Conservation (phyloP, 2,113 vertebrate species). For the Lophius piscatorius region DNA sequence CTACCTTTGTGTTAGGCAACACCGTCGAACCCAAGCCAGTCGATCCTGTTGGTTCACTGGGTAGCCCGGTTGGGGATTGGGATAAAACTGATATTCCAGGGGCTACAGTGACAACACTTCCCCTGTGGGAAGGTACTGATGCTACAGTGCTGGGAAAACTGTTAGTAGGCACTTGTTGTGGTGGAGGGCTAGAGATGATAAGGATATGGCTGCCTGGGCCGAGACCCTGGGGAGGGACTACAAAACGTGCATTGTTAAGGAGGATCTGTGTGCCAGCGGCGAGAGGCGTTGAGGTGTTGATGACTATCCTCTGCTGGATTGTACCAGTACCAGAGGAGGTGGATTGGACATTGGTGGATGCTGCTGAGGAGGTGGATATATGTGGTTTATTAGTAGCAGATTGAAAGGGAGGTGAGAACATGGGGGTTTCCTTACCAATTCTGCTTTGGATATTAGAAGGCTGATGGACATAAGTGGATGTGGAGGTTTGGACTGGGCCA, state of each 20-base stretch:
- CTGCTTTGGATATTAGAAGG: conserved; percentile 21
- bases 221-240: conserved; percentile 94
- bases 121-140: conserved; percentile 35
- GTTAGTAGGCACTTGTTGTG: conserved; percentile 68
- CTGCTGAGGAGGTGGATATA: conserved; percentile 7
- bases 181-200: conserved; percentile 83
- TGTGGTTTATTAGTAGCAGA: conserved; percentile 32
- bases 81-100: conserved; percentile 43
- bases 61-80: conserved; percentile 32
- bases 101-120: conserved; percentile 29
- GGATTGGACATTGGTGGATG: conserved; percentile 38
- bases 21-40: conserved; percentile 17
- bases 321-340: conserved; percentile 68
- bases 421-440: conserved; percentile 12
- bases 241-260: conserved; percentile 90
- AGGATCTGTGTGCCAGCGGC: conserved; percentile 94
- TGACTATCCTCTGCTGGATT: conserved; percentile 91
- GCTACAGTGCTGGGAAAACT: conserved; percentile 25
- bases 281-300: conserved; percentile 90
- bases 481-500: conserved; percentile 32
- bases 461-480: conserved; percentile 35
- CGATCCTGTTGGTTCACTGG: conserved; percentile 40
- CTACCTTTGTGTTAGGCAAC: conserved; percentile 53
- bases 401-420: conserved; percentile 16
- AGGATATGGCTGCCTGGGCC: conserved; percentile 92